A percentile compares a stretch with the other conserved stretches of the same genome.
phyloP scores from a whole-genome alignment of 1,140 invertebrate genomes.

The Bombus waltoni region DNA sequence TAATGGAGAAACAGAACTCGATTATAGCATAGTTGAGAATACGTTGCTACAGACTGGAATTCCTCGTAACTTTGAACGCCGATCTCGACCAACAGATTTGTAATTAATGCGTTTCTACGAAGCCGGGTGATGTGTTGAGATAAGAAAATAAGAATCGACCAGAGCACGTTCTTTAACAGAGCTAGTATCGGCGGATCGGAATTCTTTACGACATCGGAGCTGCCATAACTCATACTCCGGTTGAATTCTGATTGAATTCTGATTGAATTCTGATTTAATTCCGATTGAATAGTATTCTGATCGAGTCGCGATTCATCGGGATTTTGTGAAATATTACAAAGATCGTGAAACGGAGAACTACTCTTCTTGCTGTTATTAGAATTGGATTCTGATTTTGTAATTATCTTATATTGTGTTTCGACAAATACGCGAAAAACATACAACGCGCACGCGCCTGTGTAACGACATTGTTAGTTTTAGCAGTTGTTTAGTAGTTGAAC shows the following conservation, averaged over 20 bases:
- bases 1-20: background rate
- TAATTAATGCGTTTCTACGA: conserved; percentile 17
- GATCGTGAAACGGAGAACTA: background rate
- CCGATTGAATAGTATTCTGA: too few species aligned
- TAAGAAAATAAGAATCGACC: conserved; percentile 13
- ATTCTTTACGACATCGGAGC: background rate
- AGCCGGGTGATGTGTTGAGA: background rate
- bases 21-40: background rate
- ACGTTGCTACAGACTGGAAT: background rate
- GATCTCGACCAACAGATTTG: background rate
- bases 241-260: background rate
- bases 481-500: too few species aligned
- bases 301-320: too few species aligned
- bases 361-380: background rate
- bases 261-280: too few species aligned
- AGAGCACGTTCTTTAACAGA: background rate
- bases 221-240: background rate
- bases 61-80: background rate
- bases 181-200: background rate
- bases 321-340: background rate
- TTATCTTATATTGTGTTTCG: too few species aligned
- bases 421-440: too few species aligned
- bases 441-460: too few species aligned
- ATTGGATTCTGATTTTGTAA: background rate
- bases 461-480: too few species aligned